Conservation (phyloP, 2,113 vertebrate species). For the Gorsachius goisagi region DNA sequence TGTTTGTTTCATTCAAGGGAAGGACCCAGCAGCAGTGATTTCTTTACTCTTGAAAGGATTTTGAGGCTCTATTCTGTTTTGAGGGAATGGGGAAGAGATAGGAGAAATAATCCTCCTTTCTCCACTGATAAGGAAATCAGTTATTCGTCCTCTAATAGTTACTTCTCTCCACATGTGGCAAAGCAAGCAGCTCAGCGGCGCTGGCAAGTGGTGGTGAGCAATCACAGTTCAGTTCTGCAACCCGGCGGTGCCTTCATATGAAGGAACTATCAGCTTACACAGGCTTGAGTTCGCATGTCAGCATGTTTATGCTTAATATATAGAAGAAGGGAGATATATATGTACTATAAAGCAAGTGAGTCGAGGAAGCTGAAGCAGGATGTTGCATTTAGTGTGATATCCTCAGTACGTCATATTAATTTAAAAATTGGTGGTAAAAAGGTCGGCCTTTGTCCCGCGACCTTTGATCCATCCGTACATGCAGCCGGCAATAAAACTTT, state of each 20-base stretch:
- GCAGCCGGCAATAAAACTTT: background rate
- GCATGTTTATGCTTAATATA: background rate
- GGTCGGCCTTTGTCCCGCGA: background rate
- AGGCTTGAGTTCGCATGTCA: background rate
- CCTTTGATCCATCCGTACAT: background rate
- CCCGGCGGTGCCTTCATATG: background rate
- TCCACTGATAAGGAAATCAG: background rate
- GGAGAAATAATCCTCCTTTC: background rate
- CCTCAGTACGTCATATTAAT: background rate
- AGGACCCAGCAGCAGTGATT: background rate
- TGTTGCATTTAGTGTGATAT: background rate
- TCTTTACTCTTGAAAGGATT: background rate
- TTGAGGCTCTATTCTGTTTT: background rate
- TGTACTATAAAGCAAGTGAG: background rate
- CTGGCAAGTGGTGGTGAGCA: background rate
- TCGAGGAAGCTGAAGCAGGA: background rate
- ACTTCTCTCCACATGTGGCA: background rate
- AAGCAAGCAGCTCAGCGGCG: background rate
- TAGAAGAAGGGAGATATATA: accelerated
- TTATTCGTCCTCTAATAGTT: background rate
- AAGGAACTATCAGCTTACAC: background rate
- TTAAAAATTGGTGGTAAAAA: background rate
- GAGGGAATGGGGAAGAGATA: background rate
- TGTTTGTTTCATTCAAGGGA: background rate
- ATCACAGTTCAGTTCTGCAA: background rate